Evolutionary conservation across 2,113 vertebrate genomes (phyloP).

Genomic region (Oncorhynchus tshawytscha): DNA sequence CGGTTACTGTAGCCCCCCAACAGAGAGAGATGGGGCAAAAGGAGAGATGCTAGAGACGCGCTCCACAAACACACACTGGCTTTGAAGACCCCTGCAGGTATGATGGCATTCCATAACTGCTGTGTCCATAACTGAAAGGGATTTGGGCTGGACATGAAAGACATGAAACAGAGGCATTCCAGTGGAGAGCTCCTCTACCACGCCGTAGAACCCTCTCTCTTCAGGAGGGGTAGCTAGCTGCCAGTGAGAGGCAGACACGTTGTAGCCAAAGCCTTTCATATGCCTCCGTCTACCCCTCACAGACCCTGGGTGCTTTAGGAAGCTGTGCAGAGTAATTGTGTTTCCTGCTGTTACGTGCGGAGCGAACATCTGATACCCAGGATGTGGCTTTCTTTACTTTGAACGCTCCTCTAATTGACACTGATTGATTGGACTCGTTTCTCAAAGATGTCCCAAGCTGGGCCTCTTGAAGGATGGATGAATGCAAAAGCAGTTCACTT

Average conservation of each 20-base stretch:
- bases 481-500: constrained; percentile 29
- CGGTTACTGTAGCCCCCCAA: constrained; percentile 10
- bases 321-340: constrained; percentile 60
- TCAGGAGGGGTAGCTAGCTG: constrained; percentile 40
- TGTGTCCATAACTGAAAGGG: constrained; percentile 32
- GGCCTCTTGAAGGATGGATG: constrained; percentile 34
- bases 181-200: constrained; percentile 26
- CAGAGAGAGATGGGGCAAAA: constrained; percentile 16
- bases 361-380: constrained; percentile 58
- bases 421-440: constrained; percentile 74
- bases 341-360: constrained; percentile 67
- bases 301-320: constrained; percentile 53
- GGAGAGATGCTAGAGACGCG: constrained; percentile 11
- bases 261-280: constrained; percentile 50
- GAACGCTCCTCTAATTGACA: constrained; percentile 73
- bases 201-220: constrained; percentile 41
- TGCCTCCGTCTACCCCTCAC: constrained; percentile 31
- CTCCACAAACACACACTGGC: constrained; percentile 23
- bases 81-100: constrained; percentile 63
- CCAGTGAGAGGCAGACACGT: constrained; percentile 58
- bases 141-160: constrained; percentile 38
- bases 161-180: constrained; percentile 28
- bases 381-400: constrained; percentile 66
- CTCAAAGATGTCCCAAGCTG: constrained; percentile 56
- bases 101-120: constrained; percentile 48